Evolutionary conservation across 2,888 invertebrate genomes (phyloP), one percentile per base, ranked within the genome.

Genomic region (Schizaphis graminum): DNA sequence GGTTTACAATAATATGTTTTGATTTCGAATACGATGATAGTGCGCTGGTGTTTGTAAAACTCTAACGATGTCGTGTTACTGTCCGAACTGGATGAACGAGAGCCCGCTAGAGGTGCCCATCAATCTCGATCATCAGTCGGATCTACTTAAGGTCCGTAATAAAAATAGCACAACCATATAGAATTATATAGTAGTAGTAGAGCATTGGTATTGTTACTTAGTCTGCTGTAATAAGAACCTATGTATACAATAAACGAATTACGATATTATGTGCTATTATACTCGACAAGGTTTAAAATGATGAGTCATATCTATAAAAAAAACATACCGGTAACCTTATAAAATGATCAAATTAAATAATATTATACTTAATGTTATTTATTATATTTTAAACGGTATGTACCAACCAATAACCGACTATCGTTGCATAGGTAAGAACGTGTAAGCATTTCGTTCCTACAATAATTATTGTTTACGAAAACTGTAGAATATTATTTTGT

Each of bases 111-210:
- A 97, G 95, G 97, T 97, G 95, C 98, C 98, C 95, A 97, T 98
- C 96, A 97, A 97, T 96, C 96, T 98, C 95, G 97, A 96, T 95
- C 97, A 97, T 95, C 97, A 98, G 95, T 98, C 98, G 95, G 98
- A 98, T 95, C 96, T 97, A 95, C 96, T 98, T 95, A 98, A 97
- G 97, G 98, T 98, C 7, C 28, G 47, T 77, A 77, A 77, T 77
- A 77, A 77, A 77, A 77, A 77, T 77, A 77, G 77, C 21, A 77
- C 35, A 41, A 10, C 35, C 11, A 24, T 35, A 35, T 35, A 35
- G 1, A 11, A 53, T 24, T 35, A 53, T 35, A 47, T 47, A 47
- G 7, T 47, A 47, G 7, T 47, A 35, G 24, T n/a, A 87, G 5
- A 35, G 16, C 35, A 77, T 21, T 77, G 77, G 35, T 77, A 77